Conservation (phyloP, 2,113 vertebrate genomes). For the Syngnathoides biaculeatus region DNA sequence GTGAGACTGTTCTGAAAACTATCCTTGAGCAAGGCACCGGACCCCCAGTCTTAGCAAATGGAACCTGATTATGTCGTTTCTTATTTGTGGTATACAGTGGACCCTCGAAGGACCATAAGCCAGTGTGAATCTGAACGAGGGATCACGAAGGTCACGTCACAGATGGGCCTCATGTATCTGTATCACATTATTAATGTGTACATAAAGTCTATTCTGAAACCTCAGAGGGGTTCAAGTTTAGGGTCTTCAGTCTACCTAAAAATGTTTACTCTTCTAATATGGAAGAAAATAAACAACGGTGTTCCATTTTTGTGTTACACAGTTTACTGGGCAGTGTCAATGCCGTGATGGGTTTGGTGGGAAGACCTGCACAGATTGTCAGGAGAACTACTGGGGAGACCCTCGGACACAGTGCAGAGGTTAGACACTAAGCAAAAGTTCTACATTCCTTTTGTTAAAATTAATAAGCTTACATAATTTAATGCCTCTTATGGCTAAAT, state of each 20-base stretch:
- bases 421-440: slow-evolving; percentile 34
- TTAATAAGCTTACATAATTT: not conserved
- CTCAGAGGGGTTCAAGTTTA: not conserved
- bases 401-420: slow-evolving; percentile 85
- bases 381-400: slow-evolving; percentile 93
- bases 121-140: too few relatives aligned
- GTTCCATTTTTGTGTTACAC: slow-evolving; percentile 7
- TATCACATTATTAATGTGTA: too few relatives aligned
- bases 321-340: slow-evolving; percentile 93
- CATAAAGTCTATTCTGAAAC: too few relatives aligned
- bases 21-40: too few relatives aligned
- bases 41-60: too few relatives aligned
- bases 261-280: not conserved
- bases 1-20: not conserved
- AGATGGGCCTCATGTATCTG: too few relatives aligned
- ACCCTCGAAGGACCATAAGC: not conserved
- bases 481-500: not conserved
- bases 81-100: not conserved
- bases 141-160: too few relatives aligned
- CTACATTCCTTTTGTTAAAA: not conserved
- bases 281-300: not conserved
- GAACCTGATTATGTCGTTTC: too few relatives aligned
- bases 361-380: slow-evolving; percentile 84
- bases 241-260: not conserved
- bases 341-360: slow-evolving; percentile 92